Evolutionary conservation across 2,113 vertebrate species (phyloP).

Genomic region (Sminthopsis crassicaudata): DNA sequence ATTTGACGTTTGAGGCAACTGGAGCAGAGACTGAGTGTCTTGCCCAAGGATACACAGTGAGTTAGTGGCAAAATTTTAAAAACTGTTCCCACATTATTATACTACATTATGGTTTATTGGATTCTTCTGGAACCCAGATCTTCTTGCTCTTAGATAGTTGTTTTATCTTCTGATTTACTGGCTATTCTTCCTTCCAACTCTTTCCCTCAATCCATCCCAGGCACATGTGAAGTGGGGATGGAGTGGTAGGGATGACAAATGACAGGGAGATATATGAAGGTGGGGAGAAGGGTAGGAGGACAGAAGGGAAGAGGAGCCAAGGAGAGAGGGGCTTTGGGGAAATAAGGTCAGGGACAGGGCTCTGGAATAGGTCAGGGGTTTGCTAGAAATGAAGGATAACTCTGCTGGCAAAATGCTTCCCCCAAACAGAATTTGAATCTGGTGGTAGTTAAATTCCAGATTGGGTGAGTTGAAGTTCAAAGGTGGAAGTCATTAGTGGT

Average conservation of each 20-base stretch:
- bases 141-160: background rate
- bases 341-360: background rate
- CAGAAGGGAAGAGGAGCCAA: background rate
- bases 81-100: background rate
- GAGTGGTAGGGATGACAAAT: background rate
- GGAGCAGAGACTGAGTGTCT: background rate
- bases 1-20: background rate
- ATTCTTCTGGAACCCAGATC: background rate
- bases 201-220: background rate
- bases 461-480: background rate
- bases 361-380: background rate
- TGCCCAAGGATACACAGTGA: conserved; percentile 35
- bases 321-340: background rate
- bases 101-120: background rate
- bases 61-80: background rate
- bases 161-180: background rate
- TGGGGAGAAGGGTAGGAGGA: background rate
- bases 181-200: background rate
- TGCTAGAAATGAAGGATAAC: background rate
- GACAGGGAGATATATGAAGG: background rate
- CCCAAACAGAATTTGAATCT: background rate
- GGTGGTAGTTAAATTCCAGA: background rate
- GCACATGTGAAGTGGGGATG: background rate
- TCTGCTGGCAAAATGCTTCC: background rate
- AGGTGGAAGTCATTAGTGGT: background rate